Percentiles rank a stretch among this genome's conserved stretches.
Evolutionary conservation across 2,888 invertebrate species (phyloP).

Genomic region (Myathropa florea): DNA sequence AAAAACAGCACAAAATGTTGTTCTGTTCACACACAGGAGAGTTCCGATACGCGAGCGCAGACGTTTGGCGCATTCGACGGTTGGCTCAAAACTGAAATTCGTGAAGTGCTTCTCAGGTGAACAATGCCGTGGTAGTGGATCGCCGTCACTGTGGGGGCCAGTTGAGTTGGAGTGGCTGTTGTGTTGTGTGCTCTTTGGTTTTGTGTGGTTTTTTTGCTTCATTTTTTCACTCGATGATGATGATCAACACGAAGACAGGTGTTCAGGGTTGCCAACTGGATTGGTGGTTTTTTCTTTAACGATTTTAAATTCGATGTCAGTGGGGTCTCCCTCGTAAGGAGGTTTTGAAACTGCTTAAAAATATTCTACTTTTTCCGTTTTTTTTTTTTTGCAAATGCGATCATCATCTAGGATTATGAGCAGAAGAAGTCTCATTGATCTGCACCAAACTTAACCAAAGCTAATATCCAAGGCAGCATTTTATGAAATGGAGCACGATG

Average conservation of each 20-base stretch:
- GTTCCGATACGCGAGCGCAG: conserved; percentile 56
- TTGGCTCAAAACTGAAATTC: conserved; percentile 67
- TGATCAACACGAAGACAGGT: conserved; percentile 62
- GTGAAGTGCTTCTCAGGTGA: conserved; percentile 61
- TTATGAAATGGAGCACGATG: too few relatives aligned
- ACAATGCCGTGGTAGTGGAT: conserved; percentile 41
- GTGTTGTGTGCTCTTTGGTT: conserved; percentile 26
- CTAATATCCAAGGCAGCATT: too few relatives aligned
- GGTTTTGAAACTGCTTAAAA: too few relatives aligned
- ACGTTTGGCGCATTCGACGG: conserved; percentile 68
- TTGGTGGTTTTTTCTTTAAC: background rate
- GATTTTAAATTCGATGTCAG: background rate
- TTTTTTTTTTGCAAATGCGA: too few relatives aligned
- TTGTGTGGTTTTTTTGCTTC: background rate
- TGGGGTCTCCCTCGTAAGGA: too few relatives aligned
- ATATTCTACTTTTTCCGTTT: too few relatives aligned
- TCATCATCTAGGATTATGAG: too few relatives aligned
- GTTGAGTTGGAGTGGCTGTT: conserved; percentile 41
- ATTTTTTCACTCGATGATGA: conserved; percentile 31
- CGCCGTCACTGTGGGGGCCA: conserved; percentile 18
- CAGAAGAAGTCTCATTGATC: too few relatives aligned
- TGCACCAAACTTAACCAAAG: too few relatives aligned
- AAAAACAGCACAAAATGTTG: background rate
- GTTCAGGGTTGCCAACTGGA: conserved; percentile 63
- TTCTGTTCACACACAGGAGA: background rate